Conservation (phyloP, 2,113 vertebrate species). For the Tragulus kanchil region DNA sequence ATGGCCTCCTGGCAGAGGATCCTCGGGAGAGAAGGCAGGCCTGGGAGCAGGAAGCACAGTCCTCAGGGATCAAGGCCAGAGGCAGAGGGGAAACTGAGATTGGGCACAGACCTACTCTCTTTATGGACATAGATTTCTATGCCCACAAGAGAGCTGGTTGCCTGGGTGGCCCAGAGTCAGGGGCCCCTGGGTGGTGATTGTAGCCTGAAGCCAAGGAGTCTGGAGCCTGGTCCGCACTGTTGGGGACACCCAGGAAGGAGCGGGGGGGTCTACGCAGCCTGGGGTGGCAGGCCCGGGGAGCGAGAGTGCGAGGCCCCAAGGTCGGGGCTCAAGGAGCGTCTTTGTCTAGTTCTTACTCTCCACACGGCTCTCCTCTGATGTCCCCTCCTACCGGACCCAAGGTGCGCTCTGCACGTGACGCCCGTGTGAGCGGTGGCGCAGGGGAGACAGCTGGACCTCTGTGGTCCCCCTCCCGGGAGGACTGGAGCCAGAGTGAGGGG, state of each 20-base stretch:
- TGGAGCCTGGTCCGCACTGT: neutral
- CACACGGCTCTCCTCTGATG: rapidly evolving
- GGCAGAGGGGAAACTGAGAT: neutral
- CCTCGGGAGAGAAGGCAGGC: neutral
- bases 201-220: neutral
- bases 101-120: neutral
- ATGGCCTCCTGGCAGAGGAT: neutral
- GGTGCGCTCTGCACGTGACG: neutral
- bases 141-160: neutral
- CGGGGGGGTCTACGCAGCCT: neutral
- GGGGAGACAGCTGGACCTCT: neutral
- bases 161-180: neutral
- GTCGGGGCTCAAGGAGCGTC: neutral
- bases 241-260: neutral
- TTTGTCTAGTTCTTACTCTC: neutral
- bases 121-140: neutral
- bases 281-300: neutral
- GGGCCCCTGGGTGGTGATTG: neutral
- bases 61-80: neutral
- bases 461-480: neutral
- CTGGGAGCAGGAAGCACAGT: neutral
- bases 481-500: neutral
- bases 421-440: neutral
- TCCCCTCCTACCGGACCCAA: neutral
- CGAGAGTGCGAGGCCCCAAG: neutral